These are phyloP conservation scores for Portunus trituberculatus DNA, from an alignment of 1,140 invertebrate species.

Conservation along the genomic window DNA sequence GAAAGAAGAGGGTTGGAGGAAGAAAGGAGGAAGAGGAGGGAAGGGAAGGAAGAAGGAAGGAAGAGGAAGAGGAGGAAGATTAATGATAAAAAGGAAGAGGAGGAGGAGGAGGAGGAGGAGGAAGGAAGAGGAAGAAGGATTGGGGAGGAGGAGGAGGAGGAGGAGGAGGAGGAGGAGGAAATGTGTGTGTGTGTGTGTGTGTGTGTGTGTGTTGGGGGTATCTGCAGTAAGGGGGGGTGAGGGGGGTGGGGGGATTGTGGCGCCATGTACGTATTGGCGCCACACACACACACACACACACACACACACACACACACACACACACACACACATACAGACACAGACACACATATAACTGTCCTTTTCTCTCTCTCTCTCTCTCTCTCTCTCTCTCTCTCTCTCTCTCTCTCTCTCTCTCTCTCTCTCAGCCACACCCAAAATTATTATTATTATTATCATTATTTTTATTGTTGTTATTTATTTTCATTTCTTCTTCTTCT, in stretches of 20 bases:
- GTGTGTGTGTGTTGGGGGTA: neutral
- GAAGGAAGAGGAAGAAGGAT: neutral
- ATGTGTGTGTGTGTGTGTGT: too few species aligned
- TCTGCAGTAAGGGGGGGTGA: neutral
- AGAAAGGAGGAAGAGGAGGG: neutral
- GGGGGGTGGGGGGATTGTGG: neutral
- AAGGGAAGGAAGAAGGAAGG: neutral
- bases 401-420: slow-evolving; percentile 11
- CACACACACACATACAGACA: slow-evolving; percentile 21
- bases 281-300: neutral
- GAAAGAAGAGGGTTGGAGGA: neutral
- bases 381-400: neutral
- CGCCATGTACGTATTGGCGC: neutral
- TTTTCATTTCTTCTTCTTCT: neutral
- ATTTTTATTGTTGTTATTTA: too few species aligned
- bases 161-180: neutral
- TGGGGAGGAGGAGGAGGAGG: neutral
- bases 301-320: slow-evolving; percentile 35
- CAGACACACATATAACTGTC: slow-evolving; percentile 46
- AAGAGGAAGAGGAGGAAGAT: neutral
- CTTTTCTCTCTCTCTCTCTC: neutral
- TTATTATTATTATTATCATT: too few species aligned
- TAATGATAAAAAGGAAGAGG: neutral
- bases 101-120: neutral
- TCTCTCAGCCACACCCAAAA: neutral